Conservation (phyloP, 2,888 invertebrate genomes). For the Apomyelois bistriatella region DNA sequence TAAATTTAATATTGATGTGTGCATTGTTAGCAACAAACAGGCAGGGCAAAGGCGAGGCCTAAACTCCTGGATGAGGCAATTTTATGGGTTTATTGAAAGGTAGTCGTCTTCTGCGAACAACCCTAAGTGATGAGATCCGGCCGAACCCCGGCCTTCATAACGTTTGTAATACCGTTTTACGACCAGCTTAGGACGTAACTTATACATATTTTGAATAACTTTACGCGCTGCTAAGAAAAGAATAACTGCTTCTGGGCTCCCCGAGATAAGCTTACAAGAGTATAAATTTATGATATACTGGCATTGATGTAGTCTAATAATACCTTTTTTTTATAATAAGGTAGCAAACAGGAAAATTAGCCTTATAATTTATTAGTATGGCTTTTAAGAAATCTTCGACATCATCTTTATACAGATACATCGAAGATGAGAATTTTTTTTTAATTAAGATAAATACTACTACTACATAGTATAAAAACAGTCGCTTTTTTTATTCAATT, state of each 20-base stretch:
- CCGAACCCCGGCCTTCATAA: slow-evolving; percentile 68
- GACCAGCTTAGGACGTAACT: slow-evolving; percentile 71
- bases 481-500: no score
- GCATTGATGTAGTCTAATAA: slow-evolving; percentile 24
- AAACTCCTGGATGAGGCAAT: slow-evolving; percentile 52
- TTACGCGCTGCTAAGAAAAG: slow-evolving; percentile 64
- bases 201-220: slow-evolving; percentile 76
- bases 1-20: slow-evolving; percentile 64
- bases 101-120: slow-evolving; percentile 58
- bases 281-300: slow-evolving; percentile 31
- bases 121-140: slow-evolving; percentile 73
- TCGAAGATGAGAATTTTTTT: no score
- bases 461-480: no score
- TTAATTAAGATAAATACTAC: no score
- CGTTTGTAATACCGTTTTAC: slow-evolving; percentile 75
- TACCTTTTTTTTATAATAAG: slow-evolving; percentile 13
- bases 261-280: slow-evolving; percentile 46
- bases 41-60: slow-evolving; percentile 35
- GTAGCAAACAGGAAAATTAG: not conserved
- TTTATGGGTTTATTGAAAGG: slow-evolving; percentile 69
- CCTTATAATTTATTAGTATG: slow-evolving; percentile 16
- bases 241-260: slow-evolving; percentile 51
- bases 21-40: slow-evolving; percentile 53
- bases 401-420: no score
- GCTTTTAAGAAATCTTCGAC: no score